phyloP scores from a whole-genome alignment of 2,888 invertebrate genomes.

The Scrobipalpa atriplicella region DNA sequence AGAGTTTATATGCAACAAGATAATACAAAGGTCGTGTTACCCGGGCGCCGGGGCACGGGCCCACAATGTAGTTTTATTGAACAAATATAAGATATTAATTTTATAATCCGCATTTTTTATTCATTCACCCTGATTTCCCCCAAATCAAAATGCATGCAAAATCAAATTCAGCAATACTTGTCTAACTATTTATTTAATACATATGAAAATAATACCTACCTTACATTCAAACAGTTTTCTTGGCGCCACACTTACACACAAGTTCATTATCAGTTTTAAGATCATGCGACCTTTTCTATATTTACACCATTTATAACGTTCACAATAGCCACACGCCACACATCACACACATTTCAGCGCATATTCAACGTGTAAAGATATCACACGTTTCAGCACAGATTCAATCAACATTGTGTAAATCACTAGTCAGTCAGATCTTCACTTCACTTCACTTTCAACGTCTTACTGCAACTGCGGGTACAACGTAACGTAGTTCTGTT shows the following conservation, averaged over 20 bases:
- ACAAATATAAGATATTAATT: constrained; percentile 83
- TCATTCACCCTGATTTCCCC: constrained; percentile 27
- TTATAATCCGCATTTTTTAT: constrained; percentile 76
- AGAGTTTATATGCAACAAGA: constrained; percentile 82
- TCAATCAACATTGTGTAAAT: too few relatives aligned
- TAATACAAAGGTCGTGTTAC: constrained; percentile 83
- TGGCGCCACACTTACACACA: neutral
- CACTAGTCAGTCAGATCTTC: too few relatives aligned
- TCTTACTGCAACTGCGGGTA: constrained; percentile 87
- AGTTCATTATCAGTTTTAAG: neutral
- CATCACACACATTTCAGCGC: too few relatives aligned
- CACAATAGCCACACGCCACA: too few relatives aligned
- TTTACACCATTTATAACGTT: too few relatives aligned
- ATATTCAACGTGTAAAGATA: too few relatives aligned
- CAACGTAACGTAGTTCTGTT: too few relatives aligned
- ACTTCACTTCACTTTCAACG: constrained; percentile 31
- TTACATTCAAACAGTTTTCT: neutral
- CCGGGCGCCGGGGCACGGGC: constrained; percentile 82
- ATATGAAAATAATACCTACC: neutral
- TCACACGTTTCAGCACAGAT: too few relatives aligned
- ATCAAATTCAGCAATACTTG: neutral
- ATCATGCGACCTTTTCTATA: too few relatives aligned
- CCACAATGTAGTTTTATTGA: constrained; percentile 83
- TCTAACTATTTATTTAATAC: neutral
- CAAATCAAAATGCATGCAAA: neutral